phyloP scores from a whole-genome alignment of 2,113 vertebrate genomes.

The Larimichthys crocea region DNA sequence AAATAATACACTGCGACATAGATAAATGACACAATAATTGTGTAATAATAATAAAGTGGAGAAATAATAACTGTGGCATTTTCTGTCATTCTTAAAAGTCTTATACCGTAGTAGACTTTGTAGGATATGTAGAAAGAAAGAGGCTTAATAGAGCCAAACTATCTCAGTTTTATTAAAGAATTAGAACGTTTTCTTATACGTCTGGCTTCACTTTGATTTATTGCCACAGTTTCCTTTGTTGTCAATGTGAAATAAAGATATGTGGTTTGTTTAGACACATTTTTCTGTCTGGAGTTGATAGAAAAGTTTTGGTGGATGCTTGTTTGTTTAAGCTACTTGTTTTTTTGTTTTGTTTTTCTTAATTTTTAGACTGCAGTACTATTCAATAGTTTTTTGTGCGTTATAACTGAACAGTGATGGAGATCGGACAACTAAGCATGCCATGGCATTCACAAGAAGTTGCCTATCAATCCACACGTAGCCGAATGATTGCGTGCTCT shows the following conservation, averaged over 20 bases:
- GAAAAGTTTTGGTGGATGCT: not conserved
- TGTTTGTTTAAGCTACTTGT: not conserved
- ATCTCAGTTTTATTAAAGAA: not conserved
- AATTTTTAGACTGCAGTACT: no score
- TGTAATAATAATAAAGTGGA: not conserved
- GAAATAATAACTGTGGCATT: not conserved
- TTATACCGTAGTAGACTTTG: not conserved
- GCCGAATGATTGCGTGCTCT: no score
- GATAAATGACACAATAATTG: not conserved
- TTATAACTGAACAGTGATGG: no score
- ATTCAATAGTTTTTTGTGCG: no score
- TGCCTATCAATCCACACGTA: no score
- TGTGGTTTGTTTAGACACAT: constrained; percentile 3
- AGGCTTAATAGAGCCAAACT: not conserved
- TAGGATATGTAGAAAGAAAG: not conserved
- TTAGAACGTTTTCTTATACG: not conserved
- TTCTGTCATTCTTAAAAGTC: not conserved
- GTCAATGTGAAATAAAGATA: not conserved
- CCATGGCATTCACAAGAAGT: no score
- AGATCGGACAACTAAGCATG: no score
- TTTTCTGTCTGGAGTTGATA: constrained; percentile 2
- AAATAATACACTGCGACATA: no score
- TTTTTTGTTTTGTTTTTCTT: not conserved
- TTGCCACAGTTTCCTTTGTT: not conserved
- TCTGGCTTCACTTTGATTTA: not conserved